Conservation (phyloP, 2,888 invertebrate species). For the Cerastis rubricosa region DNA sequence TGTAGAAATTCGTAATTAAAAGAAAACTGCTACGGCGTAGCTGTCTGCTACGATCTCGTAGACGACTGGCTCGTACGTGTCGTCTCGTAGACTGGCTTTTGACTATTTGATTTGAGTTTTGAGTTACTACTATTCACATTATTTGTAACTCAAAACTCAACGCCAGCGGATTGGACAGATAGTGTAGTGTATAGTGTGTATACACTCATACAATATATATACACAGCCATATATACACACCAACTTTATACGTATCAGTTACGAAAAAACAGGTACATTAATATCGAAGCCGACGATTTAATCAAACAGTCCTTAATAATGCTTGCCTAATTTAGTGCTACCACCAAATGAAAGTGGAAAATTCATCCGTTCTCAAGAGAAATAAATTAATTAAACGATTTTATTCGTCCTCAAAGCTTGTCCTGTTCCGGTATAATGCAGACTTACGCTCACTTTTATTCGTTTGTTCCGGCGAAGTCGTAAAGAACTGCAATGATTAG, state of each 20-base stretch:
- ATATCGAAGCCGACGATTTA: slow-evolving; percentile 7
- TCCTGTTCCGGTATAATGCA: slow-evolving; percentile 22
- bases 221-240: not conserved
- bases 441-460: slow-evolving; percentile 43
- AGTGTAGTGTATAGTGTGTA: too few relatives aligned
- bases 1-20: not conserved
- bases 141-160: not conserved
- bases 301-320: not conserved
- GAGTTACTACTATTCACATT: not conserved
- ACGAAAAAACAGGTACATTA: not conserved
- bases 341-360: slow-evolving; percentile 24
- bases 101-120: not conserved
- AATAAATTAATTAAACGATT: slow-evolving; percentile 50
- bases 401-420: slow-evolving; percentile 29
- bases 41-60: slow-evolving; percentile 2
- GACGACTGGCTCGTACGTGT: too few relatives aligned
- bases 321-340: not conserved
- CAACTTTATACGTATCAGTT: not conserved
- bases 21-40: slow-evolving; percentile 1
- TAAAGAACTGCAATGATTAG: slow-evolving; percentile 48
- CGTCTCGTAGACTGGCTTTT: too few relatives aligned
- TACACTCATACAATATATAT: too few relatives aligned
- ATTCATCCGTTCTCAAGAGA: slow-evolving; percentile 18
- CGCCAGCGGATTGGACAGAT: not conserved
- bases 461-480: slow-evolving; percentile 42